Percentiles rank a stretch among this genome's conserved stretches.
Evolutionary conservation across 2,797 vertebrate species (phyloP).

Genomic region (Passerculus sandwichensis): DNA sequence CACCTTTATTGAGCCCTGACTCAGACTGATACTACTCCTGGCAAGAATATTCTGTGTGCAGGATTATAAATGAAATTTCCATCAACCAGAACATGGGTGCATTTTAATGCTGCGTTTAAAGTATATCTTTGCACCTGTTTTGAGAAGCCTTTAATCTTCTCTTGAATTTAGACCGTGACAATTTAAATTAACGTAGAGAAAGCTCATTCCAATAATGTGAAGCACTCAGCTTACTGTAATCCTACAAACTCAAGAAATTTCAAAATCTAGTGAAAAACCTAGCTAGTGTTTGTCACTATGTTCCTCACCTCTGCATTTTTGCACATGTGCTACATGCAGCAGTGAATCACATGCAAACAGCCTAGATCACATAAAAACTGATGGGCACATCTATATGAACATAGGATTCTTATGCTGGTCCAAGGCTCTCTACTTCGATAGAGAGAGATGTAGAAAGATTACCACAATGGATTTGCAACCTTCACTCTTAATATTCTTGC

Average conservation of each 20-base stretch:
- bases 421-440: background rate
- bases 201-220: conserved; percentile 40
- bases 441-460: conserved; percentile 3
- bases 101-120: conserved; percentile 52
- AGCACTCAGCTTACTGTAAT: conserved; percentile 24
- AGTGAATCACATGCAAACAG: background rate
- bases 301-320: background rate
- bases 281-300: background rate
- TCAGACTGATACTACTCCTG: background rate
- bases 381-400: background rate
- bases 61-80: conserved; percentile 37
- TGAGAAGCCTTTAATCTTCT: conserved; percentile 54
- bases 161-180: conserved; percentile 31
- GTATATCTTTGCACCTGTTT: conserved; percentile 33
- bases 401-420: background rate
- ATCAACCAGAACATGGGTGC: conserved; percentile 33
- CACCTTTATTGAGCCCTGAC: background rate
- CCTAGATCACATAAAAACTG: background rate
- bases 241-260: conserved; percentile 11
- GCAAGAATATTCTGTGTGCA: background rate
- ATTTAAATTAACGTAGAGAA: conserved; percentile 55
- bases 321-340: background rate
- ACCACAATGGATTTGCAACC: conserved; percentile 10
- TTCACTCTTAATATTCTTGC: conserved; percentile 42
- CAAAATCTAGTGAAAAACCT: background rate